phyloP scores from a whole-genome alignment of 1,140 invertebrate species.

The Metopolophium dirhodum region DNA sequence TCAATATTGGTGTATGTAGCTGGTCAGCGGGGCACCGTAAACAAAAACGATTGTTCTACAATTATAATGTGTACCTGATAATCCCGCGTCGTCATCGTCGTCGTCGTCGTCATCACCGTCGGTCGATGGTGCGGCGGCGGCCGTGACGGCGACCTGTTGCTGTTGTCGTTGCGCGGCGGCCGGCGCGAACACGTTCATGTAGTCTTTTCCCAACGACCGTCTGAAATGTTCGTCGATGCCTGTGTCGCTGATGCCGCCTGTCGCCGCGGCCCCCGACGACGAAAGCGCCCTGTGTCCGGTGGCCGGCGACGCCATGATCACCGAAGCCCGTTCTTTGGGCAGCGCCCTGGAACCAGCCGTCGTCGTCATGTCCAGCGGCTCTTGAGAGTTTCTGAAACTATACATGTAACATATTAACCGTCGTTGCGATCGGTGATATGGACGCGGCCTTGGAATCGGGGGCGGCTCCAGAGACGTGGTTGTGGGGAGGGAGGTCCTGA shows the following conservation, averaged over 20 bases:
- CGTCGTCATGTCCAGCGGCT: conserved; percentile 61
- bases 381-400: conserved; percentile 57
- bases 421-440: not conserved
- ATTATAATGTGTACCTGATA: conserved; percentile 20
- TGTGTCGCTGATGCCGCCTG: conserved; percentile 73
- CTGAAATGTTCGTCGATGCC: conserved; percentile 96
- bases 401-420: not conserved
- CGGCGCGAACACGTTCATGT: conserved; percentile 72
- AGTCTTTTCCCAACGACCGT: conserved; percentile 87
- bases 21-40: not conserved
- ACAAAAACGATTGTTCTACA: not conserved
- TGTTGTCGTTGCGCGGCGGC: not conserved
- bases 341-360: not conserved
- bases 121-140: not conserved
- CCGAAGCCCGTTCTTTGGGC: conserved; percentile 52
- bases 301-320: conserved; percentile 45
- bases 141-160: not conserved
- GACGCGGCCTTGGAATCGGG: too few relatives aligned
- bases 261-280: conserved; percentile 62
- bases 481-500: too few relatives aligned
- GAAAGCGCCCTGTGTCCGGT: conserved; percentile 63
- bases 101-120: not conserved
- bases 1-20: not conserved
- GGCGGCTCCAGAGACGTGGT: too few relatives aligned
- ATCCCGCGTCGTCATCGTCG: not conserved